Evolutionary conservation across 2,888 invertebrate species (phyloP).

Genomic region (Lithophane ornitopus): DNA sequence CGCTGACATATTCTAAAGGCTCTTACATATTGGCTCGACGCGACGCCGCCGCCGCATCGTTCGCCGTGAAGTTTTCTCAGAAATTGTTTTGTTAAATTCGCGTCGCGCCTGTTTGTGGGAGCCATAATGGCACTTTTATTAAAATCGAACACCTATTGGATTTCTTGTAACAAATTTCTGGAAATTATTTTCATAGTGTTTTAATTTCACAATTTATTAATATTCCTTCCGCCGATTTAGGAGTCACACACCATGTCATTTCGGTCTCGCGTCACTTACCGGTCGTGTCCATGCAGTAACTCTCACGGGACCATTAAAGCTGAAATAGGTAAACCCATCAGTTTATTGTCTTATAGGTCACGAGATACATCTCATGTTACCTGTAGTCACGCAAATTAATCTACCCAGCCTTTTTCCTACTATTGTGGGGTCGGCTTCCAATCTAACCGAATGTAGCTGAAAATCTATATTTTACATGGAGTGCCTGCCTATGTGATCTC

Average conservation of each 20-base stretch:
- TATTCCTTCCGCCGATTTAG: background rate
- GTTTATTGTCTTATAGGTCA: slow-evolving; percentile 1
- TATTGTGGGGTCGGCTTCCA: too few species aligned
- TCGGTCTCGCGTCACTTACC: slow-evolving; percentile 47
- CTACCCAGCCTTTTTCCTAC: too few species aligned
- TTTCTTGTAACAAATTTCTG: background rate
- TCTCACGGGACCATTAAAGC: slow-evolving; percentile 48
- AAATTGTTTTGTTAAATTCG: too few species aligned
- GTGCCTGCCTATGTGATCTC: too few species aligned
- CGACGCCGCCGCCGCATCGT: too few species aligned
- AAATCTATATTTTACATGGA: too few species aligned
- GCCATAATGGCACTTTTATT: background rate
- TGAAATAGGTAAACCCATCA: slow-evolving; percentile 24
- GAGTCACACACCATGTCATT: slow-evolving; percentile 27
- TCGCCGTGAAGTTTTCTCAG: too few species aligned
- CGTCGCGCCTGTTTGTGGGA: too few species aligned
- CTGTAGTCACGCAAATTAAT: background rate
- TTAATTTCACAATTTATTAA: background rate
- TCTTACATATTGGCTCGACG: too few species aligned
- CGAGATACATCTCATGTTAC: background rate
- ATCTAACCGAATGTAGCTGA: too few species aligned
- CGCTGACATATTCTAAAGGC: too few species aligned
- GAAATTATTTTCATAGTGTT: background rate
- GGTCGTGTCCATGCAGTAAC: slow-evolving; percentile 51
- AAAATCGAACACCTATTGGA: background rate